Evolutionary conservation across 2,888 invertebrate genomes (phyloP).

Genomic region (Papilio demoleus): DNA sequence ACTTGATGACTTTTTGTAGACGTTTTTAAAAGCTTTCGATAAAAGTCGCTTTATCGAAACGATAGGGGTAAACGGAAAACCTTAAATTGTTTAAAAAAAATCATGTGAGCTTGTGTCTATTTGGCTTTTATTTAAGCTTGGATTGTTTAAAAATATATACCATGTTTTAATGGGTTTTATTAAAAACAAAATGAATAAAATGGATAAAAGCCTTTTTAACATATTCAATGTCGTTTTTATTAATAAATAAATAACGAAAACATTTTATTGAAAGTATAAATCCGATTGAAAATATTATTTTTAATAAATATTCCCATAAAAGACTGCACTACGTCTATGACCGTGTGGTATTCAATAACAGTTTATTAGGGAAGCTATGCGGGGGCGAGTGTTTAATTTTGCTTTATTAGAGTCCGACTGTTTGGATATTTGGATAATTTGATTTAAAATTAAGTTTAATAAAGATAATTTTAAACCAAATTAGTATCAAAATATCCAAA

Average conservation of each 20-base stretch:
- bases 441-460: neutral
- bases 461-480: no score
- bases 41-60: neutral
- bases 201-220: no score
- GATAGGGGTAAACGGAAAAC: neutral
- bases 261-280: no score
- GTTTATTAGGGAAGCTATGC: slow-evolving; percentile 15
- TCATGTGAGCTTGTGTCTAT: no score
- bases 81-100: no score
- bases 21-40: neutral
- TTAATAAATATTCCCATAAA: neutral
- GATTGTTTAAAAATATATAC: no score
- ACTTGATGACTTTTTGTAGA: neutral
- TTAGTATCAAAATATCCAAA: no score
- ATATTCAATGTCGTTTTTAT: no score
- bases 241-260: no score
- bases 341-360: slow-evolving; percentile 19
- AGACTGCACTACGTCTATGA: neutral
- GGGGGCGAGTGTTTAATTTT: neutral
- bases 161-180: no score
- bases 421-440: neutral
- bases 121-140: no score
- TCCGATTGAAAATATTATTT: neutral
- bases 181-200: no score
- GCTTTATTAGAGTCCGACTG: neutral